Base-by-base conservation (phyloP, 2,113 vertebrate genomes). In the Miniopterus natalensis region DNA sequence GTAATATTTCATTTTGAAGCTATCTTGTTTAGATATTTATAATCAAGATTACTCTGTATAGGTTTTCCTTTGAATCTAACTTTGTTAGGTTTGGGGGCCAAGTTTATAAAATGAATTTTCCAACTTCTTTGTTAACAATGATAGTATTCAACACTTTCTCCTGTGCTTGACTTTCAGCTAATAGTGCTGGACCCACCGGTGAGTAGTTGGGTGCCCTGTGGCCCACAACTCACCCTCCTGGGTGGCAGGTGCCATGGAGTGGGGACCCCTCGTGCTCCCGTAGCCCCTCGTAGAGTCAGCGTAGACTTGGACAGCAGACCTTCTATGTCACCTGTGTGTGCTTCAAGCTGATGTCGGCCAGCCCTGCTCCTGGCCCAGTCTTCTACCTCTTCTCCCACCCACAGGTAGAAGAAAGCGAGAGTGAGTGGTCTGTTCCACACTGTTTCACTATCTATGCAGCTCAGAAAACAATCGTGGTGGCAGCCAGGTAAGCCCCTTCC, bases 361-460 rank as follows among this genome's bases (percentile, higher is more conserved):
- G 86, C 29, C 2, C 63, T 2, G 29, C 77, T 36, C 80, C 73
- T 1, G 49, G 51, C 36, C 31, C 21, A 27, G 1, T 21, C 5
- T 6, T 5, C 17, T 0, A 5, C 11, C 20, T 92, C 70, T 66
- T 25, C 20, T 95, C 65, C 94, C 49, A 3, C 71, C 95, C 88
- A 5, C 92, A 99, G 99, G 99, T 99, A n/a, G 99, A 99, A 94
- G 99, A 99, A 88, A 99, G 98, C 78, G 99, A 99, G 96, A 99
- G 98, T 0, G 99, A 99, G 88, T 99, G 99, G 99, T 98, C 99
- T 0, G 99, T 99, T 6, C 99, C 99, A 0, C 99, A 99, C 98
- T 99, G 99, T 92, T 99, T 99, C 98, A 99, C 99, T 95, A 99
- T 99, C 98, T 99, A 99, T 88, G 99, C 99, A 2, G 99, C 99